Evolutionary conservation across 37 sponge, comb jelly and placozoan species (phyloP).

Genomic region (Haliclona indistincta): DNA sequence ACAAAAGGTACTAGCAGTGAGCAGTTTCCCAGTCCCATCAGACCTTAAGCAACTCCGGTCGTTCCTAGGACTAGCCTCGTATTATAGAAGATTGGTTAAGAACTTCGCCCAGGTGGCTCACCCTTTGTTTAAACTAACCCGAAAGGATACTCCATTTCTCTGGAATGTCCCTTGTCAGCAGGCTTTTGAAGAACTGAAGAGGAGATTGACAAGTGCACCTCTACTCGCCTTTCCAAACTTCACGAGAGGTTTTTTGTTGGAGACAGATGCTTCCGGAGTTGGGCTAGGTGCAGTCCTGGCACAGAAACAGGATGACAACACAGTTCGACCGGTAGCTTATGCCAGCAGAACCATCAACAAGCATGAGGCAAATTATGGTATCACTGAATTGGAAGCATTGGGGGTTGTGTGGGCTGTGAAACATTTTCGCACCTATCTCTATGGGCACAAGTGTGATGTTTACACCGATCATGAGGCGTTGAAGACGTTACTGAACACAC

Average conservation of each 20-base stretch:
- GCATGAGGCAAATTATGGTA: constrained; percentile 39
- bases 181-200: constrained; percentile 39
- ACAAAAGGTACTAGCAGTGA: constrained; percentile 22
- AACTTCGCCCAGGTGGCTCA: constrained; percentile 14
- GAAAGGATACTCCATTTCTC: constrained; percentile 10
- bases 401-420: constrained; percentile 53
- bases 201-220: constrained; percentile 16
- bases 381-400: constrained; percentile 45
- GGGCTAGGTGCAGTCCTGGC: constrained; percentile 48
- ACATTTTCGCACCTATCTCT: constrained; percentile 37
- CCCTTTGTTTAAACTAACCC: constrained; percentile 28
- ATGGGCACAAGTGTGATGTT: constrained; percentile 26
- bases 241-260: constrained; percentile 15
- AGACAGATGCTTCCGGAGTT: constrained; percentile 42
- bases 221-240: constrained; percentile 42
- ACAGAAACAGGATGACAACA: constrained; percentile 23
- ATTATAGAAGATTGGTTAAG: constrained; percentile 28
- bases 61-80: constrained; percentile 35
- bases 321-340: constrained; percentile 20
- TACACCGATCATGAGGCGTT: constrained; percentile 44
- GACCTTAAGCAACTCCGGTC: constrained; percentile 31
- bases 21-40: not conserved
- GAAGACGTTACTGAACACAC: constrained; percentile 22
- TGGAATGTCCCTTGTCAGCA: constrained; percentile 30
- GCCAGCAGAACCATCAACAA: constrained; percentile 32